A percentile compares a stretch with the other conserved stretches of the same genome.
These are phyloP conservation scores for Bradypodion ventrale DNA, from an alignment of 2,797 vertebrate genomes.

Conservation along the genomic window DNA sequence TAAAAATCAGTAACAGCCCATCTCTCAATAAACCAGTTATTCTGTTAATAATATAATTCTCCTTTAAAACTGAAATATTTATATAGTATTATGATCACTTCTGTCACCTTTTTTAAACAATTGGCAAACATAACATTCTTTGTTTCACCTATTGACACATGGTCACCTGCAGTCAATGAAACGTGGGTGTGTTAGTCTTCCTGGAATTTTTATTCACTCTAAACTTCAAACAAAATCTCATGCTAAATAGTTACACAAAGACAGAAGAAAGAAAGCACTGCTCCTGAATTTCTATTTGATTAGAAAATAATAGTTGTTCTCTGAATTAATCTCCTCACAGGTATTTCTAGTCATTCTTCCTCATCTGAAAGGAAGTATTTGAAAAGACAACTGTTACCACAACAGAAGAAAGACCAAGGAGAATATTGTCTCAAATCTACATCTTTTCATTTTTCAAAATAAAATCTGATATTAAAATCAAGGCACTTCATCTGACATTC, in stretches of 20 bases:
- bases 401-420: neutral
- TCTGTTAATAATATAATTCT: no score
- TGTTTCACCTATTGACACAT: neutral
- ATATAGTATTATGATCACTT: no score
- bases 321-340: neutral
- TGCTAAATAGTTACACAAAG: neutral
- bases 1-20: no score
- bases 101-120: neutral
- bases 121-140: neutral
- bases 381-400: no score
- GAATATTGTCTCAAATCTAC: neutral
- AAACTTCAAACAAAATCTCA: neutral
- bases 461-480: neutral
- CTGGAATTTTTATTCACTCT: neutral
- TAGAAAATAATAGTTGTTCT: neutral
- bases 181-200: neutral
- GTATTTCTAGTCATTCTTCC: neutral
- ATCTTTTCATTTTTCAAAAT: neutral
- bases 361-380: neutral
- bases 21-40: no score
- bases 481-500: neutral
- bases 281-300: neutral
- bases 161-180: neutral
- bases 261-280: neutral
- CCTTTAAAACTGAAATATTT: no score